Conservation (phyloP, 2,888 invertebrate species). For the Keiferia lycopersicella region DNA sequence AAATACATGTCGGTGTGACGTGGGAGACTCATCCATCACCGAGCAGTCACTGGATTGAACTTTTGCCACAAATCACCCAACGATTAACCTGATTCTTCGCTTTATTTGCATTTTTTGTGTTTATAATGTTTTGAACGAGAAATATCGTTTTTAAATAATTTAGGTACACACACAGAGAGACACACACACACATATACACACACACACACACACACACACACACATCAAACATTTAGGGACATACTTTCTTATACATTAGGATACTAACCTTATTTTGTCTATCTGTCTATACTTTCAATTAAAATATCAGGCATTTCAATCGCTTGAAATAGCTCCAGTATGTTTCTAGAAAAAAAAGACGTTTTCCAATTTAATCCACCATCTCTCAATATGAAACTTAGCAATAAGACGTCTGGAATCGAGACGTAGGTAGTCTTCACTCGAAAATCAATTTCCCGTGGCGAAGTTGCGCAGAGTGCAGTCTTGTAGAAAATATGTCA, state of each 20-base stretch:
- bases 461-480: constrained; percentile 1
- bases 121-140: background rate
- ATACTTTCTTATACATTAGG: too few species aligned
- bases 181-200: too few species aligned
- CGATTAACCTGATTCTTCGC: constrained; percentile 6
- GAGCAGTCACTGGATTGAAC: background rate
- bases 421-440: background rate
- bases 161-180: too few species aligned
- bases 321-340: too few species aligned
- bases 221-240: too few species aligned
- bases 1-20: background rate
- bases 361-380: background rate
- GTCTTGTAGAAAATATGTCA: constrained; percentile 26
- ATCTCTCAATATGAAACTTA: constrained; percentile 5
- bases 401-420: background rate
- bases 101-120: background rate
- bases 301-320: too few species aligned
- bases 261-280: too few species aligned
- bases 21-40: constrained; percentile 12
- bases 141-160: too few species aligned
- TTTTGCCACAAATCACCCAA: constrained; percentile 1
- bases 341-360: background rate
- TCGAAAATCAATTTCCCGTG: constrained; percentile 17
- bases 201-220: too few species aligned
- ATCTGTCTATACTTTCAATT: too few species aligned